Conservation (phyloP, 2,797 vertebrate genomes). For the Taenioides sp. region DNA sequence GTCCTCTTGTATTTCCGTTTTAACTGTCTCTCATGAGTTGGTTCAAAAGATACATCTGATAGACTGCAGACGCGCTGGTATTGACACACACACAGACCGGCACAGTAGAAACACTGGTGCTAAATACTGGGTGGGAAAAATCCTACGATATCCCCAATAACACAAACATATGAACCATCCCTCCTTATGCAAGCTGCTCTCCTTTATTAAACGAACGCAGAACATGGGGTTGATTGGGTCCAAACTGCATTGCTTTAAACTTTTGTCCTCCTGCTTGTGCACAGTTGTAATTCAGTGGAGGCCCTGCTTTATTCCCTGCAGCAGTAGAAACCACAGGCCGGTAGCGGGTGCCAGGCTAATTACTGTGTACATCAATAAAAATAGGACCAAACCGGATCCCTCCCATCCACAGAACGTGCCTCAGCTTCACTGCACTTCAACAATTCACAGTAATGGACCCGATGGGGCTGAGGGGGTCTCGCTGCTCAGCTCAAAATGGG, state of each 20-base stretch:
- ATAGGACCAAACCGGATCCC: slow-evolving; percentile 76
- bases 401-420: slow-evolving; percentile 59
- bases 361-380: slow-evolving; percentile 83
- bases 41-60: no score
- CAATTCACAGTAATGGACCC: slow-evolving; percentile 71
- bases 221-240: slow-evolving; percentile 50
- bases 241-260: slow-evolving; percentile 75
- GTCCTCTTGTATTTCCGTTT: no score
- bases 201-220: slow-evolving; percentile 65
- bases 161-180: background rate
- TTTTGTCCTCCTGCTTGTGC: slow-evolving; percentile 66
- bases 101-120: background rate
- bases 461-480: slow-evolving; percentile 54
- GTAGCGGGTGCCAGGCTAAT: slow-evolving; percentile 78
- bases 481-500: slow-evolving; percentile 63
- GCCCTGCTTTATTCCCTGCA: slow-evolving; percentile 64
- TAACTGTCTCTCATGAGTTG: no score
- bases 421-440: slow-evolving; percentile 79
- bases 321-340: slow-evolving; percentile 79
- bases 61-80: no score
- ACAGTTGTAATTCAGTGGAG: slow-evolving; percentile 53
- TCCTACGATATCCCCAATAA: no score
- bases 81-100: background rate
- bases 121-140: background rate
- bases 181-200: slow-evolving; percentile 61